Conservation (phyloP, 2,888 invertebrate species). For the Drosophila mettleri region DNA sequence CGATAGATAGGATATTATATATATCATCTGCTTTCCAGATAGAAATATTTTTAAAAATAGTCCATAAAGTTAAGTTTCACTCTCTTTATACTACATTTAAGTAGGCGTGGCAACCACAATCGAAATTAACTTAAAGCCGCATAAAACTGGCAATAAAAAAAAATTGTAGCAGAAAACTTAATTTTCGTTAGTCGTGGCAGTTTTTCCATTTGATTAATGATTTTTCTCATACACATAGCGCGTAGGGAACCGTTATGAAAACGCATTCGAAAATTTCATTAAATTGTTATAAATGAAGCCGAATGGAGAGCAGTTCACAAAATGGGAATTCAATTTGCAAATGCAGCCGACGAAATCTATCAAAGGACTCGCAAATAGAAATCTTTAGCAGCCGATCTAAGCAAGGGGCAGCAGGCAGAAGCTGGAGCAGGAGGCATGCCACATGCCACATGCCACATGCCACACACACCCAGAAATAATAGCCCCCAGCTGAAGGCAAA, state of each 20-base stretch:
- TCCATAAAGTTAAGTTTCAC: neutral
- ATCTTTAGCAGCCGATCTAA: slow-evolving; percentile 73
- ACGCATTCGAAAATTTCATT: slow-evolving; percentile 79
- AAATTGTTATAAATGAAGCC: slow-evolving; percentile 78
- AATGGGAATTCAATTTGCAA: slow-evolving; percentile 77
- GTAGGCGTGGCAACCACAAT: slow-evolving; percentile 12
- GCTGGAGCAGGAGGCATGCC: neutral
- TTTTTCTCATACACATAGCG: slow-evolving; percentile 7
- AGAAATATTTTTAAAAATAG: too few species aligned
- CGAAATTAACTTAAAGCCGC: slow-evolving; percentile 2
- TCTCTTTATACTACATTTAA: neutral
- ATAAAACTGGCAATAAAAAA: neutral
- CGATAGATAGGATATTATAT: too few species aligned
- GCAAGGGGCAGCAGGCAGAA: slow-evolving; percentile 26
- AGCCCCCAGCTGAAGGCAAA: slow-evolving; percentile 33
- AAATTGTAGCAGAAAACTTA: slow-evolving; percentile 55
- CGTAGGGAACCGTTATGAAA: slow-evolving; percentile 63
- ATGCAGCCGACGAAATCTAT: slow-evolving; percentile 72
- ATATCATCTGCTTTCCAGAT: too few species aligned
- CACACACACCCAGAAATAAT: slow-evolving; percentile 43
- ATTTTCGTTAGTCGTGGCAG: slow-evolving; percentile 74
- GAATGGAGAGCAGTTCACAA: slow-evolving; percentile 50
- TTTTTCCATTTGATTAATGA: slow-evolving; percentile 66
- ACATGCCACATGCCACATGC: slow-evolving; percentile 55
- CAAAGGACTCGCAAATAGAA: slow-evolving; percentile 68